These are phyloP conservation scores for Harpalus rubripes DNA, from an alignment of 2,888 invertebrate genomes.

Conservation along the genomic window DNA sequence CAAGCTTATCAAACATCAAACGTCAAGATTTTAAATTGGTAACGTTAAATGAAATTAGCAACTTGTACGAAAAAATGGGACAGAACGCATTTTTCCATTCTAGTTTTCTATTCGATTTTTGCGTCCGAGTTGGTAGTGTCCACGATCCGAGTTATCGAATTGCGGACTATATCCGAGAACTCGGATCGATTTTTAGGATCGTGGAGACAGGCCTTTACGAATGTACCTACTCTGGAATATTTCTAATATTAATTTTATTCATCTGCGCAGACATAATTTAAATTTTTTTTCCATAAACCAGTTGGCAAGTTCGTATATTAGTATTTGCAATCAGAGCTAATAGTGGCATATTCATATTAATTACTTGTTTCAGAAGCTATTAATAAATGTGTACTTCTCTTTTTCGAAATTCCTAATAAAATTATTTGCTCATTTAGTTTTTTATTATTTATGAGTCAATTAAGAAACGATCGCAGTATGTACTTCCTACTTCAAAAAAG, in stretches of 20 bases:
- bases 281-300: background rate
- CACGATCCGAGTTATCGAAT: no score
- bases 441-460: conserved; percentile 49
- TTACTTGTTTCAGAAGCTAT: conserved; percentile 27
- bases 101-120: no score
- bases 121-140: no score
- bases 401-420: conserved; percentile 12
- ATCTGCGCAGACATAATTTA: conserved; percentile 17
- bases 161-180: no score
- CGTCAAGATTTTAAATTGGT: no score
- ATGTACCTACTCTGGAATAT: background rate
- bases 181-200: no score
- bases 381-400: conserved; percentile 26
- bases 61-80: no score
- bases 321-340: conserved; percentile 1
- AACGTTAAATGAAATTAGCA: no score
- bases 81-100: no score
- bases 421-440: conserved; percentile 13
- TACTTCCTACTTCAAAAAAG: conserved; percentile 4
- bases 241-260: conserved; percentile 12
- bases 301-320: conserved; percentile 13
- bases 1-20: no score
- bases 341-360: conserved; percentile 5
- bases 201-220: no score
- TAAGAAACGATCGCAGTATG: background rate